Evolutionary conservation across 2,113 vertebrate species (phyloP).

Genomic region (Chaetura pelagica): DNA sequence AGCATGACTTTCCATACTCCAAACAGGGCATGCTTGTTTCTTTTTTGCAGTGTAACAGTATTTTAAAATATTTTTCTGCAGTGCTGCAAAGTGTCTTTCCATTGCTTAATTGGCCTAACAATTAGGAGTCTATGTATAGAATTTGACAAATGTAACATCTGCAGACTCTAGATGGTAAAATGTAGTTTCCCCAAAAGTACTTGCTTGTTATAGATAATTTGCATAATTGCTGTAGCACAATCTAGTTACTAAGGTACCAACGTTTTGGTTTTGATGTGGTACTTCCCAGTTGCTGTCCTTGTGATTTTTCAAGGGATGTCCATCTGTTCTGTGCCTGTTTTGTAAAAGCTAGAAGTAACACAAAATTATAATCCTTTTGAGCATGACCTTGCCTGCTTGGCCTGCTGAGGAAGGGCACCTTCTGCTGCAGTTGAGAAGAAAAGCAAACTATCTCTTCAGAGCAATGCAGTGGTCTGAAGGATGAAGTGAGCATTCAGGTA

Average conservation of each 20-base stretch:
- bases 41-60: neutral
- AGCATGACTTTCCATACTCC: neutral
- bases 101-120: neutral
- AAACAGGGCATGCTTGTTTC: neutral
- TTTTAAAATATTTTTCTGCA: neutral
- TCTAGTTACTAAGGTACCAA: neutral
- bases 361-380: neutral
- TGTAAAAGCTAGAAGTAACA: neutral
- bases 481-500: neutral
- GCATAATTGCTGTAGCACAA: neutral
- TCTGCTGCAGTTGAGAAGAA: neutral
- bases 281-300: neutral
- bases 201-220: neutral
- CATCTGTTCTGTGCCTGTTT: neutral
- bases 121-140: neutral
- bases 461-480: neutral
- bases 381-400: neutral
- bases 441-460: neutral
- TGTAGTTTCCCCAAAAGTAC: neutral
- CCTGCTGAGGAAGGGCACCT: neutral
- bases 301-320: neutral
- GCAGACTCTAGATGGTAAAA: neutral
- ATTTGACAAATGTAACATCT: neutral
- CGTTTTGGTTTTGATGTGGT: neutral
- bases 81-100: neutral